A percentile compares a stretch with the other conserved stretches of the same genome.
Conservation (phyloP, 2,113 vertebrate species). For the Antechinus stuartii region DNA sequence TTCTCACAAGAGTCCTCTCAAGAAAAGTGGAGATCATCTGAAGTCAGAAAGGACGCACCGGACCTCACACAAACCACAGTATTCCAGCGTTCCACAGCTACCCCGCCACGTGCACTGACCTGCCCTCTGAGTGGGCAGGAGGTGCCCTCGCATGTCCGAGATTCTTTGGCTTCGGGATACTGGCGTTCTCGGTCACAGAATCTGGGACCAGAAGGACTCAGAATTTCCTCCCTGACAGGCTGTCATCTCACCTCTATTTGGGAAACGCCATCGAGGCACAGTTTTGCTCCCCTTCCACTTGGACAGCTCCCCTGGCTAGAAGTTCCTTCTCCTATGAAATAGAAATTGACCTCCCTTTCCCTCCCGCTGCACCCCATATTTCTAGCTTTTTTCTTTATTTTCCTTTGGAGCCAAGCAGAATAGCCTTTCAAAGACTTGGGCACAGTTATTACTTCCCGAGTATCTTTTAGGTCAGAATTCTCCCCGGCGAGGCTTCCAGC, state of each 20-base stretch:
- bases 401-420: not conserved
- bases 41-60: not conserved
- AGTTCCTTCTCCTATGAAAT: not conserved
- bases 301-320: not conserved
- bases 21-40: not conserved
- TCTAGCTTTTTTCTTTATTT: not conserved
- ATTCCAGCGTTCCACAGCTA: not conserved
- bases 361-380: no score
- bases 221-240: not conserved
- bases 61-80: not conserved
- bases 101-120: not conserved
- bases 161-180: not conserved
- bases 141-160: not conserved
- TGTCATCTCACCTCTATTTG: not conserved
- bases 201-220: not conserved
- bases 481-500: not conserved
- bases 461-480: not conserved
- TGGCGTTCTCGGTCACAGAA: not conserved
- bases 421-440: not conserved
- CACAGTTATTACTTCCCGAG: not conserved
- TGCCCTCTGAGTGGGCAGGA: not conserved
- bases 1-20: not conserved
- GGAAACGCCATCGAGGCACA: not conserved
- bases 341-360: not conserved
- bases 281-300: not conserved